These are phyloP conservation scores for Camptogramma bilineatum DNA, from an alignment of 2,888 invertebrate species.

Conservation along the genomic window DNA sequence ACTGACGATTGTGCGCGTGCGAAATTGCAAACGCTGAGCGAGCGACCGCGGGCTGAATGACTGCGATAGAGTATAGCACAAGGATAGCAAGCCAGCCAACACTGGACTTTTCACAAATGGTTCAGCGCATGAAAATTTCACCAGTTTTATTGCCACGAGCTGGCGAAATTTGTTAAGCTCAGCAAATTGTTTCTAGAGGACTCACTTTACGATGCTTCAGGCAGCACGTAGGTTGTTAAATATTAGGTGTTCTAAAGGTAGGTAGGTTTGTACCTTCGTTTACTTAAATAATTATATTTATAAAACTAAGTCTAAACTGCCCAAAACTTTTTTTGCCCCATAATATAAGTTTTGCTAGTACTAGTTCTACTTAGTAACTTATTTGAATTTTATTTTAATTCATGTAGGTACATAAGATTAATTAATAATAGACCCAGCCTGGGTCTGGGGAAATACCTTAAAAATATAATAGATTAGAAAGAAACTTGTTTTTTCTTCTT, in stretches of 20 bases:
- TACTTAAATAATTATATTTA: too few relatives aligned
- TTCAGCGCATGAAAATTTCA: slow-evolving; percentile 42
- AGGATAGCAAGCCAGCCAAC: slow-evolving; percentile 28
- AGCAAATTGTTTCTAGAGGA: slow-evolving; percentile 36
- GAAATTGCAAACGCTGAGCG: slow-evolving; percentile 46
- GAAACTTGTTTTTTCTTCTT: too few relatives aligned
- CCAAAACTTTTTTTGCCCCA: too few relatives aligned
- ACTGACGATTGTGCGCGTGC: slow-evolving; percentile 55
- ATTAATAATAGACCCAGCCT: too few relatives aligned
- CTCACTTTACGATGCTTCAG: not conserved
- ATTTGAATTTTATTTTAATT: too few relatives aligned
- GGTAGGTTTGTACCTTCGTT: too few relatives aligned
- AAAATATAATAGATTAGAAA: too few relatives aligned
- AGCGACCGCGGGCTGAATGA: slow-evolving; percentile 33
- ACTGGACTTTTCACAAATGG: slow-evolving; percentile 48
- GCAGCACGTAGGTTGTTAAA: slow-evolving; percentile 10
- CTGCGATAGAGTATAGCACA: slow-evolving; percentile 35
- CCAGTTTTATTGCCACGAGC: slow-evolving; percentile 47
- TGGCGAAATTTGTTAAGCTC: slow-evolving; percentile 41
- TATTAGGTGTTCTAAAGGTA: not conserved
- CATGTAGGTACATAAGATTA: too few relatives aligned
- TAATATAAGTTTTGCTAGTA: too few relatives aligned
- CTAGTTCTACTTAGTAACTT: too few relatives aligned
- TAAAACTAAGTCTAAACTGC: too few relatives aligned
- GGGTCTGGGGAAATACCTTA: too few relatives aligned